Conservation (phyloP, 1,140 invertebrate species). For the Ceratoteleas bidentatus region DNA sequence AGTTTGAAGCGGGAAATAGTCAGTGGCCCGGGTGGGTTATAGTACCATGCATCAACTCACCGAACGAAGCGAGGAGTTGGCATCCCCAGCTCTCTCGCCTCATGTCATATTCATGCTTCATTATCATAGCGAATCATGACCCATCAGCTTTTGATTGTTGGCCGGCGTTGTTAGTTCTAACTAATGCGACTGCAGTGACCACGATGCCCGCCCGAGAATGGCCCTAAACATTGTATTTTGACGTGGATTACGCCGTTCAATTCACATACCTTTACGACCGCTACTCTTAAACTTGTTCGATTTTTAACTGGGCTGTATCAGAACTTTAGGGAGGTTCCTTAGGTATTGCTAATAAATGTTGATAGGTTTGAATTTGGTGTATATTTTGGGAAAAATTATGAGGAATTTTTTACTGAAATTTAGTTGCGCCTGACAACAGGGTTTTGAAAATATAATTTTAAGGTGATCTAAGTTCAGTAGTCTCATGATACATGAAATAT, state of each 20-base stretch:
- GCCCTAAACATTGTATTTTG: constrained; percentile 65
- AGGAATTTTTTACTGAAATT: too few species aligned
- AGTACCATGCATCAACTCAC: constrained; percentile 62
- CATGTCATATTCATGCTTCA: constrained; percentile 81
- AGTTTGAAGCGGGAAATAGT: constrained; percentile 52
- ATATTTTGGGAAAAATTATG: too few species aligned
- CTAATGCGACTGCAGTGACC: constrained; percentile 81
- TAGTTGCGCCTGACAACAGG: too few species aligned
- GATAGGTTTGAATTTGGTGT: too few species aligned
- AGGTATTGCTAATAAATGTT: too few species aligned
- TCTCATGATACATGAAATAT: too few species aligned
- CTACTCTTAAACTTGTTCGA: constrained; percentile 26
- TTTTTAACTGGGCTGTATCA: too few species aligned
- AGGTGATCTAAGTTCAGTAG: too few species aligned
- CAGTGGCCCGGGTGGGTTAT: constrained; percentile 40
- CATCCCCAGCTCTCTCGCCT: constrained; percentile 77
- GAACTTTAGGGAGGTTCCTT: too few species aligned
- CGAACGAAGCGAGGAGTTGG: constrained; percentile 74
- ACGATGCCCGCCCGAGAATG: constrained; percentile 62
- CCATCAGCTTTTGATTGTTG: constrained; percentile 82
- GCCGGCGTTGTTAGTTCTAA: constrained; percentile 80
- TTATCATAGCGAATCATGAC: constrained; percentile 82
- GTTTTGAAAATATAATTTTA: too few species aligned
- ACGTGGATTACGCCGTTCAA: constrained; percentile 52
- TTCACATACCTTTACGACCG: constrained; percentile 22